These are phyloP conservation scores for Leptodactylus fuscus DNA, from an alignment of 2,113 vertebrate species.

Conservation along the genomic window DNA sequence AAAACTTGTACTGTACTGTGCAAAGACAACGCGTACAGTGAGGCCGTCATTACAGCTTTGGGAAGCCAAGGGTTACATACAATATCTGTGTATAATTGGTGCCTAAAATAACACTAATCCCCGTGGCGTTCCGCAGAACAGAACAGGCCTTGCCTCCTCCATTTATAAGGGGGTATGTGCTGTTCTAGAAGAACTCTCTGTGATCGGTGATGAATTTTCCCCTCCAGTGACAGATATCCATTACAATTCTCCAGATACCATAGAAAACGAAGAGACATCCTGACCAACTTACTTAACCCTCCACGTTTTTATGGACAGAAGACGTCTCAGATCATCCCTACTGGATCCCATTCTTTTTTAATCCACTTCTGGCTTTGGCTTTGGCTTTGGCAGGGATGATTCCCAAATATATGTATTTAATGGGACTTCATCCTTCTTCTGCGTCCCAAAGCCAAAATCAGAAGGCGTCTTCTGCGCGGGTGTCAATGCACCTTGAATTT, in stretches of 20 bases:
- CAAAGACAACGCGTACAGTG: background rate
- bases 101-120: conserved; percentile 23
- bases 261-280: background rate
- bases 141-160: conserved; percentile 24
- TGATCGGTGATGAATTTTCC: conserved; percentile 36
- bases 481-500: no score
- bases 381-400: no score
- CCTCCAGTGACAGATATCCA: conserved; percentile 48
- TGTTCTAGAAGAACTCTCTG: conserved; percentile 47
- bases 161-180: conserved; percentile 28
- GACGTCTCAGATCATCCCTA: no score
- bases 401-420: no score
- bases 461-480: no score
- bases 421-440: no score
- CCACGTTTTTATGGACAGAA: no score
- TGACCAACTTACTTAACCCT: background rate
- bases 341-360: no score
- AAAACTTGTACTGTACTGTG: background rate
- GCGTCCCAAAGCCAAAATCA: no score
- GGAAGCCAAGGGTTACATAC: background rate
- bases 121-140: conserved; percentile 36
- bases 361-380: no score
- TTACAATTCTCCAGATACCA: conserved; percentile 33
- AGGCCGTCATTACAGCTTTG: background rate
- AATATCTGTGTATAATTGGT: background rate